Evolutionary conservation across 1,140 invertebrate genomes (phyloP).

Genomic region (Camponotus vicinus): DNA sequence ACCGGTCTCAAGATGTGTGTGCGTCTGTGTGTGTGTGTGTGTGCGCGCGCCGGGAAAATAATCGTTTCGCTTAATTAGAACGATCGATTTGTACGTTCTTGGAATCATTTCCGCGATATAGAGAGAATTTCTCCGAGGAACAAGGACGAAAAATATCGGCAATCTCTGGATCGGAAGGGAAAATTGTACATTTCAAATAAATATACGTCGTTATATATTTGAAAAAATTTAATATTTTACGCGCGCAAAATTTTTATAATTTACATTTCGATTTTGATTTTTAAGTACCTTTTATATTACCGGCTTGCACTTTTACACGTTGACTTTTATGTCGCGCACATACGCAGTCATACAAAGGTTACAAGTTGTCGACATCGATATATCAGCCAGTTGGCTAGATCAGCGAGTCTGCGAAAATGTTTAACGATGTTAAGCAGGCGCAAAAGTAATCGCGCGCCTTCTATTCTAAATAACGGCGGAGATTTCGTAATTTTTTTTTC

Average conservation of each 20-base stretch:
- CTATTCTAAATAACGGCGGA: slow-evolving; percentile 48
- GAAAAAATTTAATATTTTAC: not conserved
- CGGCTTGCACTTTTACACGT: not conserved
- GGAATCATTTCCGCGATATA: not conserved
- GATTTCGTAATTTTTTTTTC: slow-evolving; percentile 27
- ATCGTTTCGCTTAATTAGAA: slow-evolving; percentile 41
- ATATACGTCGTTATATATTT: not conserved
- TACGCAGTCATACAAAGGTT: not conserved
- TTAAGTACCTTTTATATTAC: not conserved
- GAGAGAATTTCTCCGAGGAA: not conserved
- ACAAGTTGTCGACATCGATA: not conserved
- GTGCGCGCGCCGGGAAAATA: slow-evolving; percentile 4
- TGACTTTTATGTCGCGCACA: too few species aligned
- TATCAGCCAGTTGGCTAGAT: not conserved
- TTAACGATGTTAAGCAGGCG: slow-evolving; percentile 38
- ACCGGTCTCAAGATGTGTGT: slow-evolving; percentile 35
- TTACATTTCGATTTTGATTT: not conserved
- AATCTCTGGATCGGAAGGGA: not conserved
- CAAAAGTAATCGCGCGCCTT: slow-evolving; percentile 37
- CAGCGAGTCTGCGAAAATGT: slow-evolving; percentile 5
- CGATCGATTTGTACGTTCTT: slow-evolving; percentile 29
- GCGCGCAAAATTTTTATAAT: not conserved
- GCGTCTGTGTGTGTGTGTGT: too few species aligned
- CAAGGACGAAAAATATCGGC: not conserved
- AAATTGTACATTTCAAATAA: not conserved